phyloP scores from a whole-genome alignment of 2,113 vertebrate genomes.

The Leucopsar rothschildi region DNA sequence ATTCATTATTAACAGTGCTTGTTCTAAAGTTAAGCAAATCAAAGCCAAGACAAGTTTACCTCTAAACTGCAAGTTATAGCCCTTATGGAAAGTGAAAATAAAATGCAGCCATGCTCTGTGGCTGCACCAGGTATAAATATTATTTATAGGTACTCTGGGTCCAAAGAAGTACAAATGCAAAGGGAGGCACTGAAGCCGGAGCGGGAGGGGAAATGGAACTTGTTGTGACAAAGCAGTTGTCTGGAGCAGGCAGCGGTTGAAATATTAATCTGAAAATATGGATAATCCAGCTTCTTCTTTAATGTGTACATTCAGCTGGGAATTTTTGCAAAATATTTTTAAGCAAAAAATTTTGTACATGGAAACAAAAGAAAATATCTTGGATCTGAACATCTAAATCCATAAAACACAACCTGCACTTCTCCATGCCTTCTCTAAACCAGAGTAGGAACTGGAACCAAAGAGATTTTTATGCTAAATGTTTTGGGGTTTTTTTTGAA shows the following conservation, averaged over 20 bases:
- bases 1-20: neutral
- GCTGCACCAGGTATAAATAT: neutral
- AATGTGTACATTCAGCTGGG: neutral
- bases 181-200: accelerated
- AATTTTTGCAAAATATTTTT: neutral
- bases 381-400: neutral
- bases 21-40: neutral
- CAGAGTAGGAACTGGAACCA: neutral
- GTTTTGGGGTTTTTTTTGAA: accelerated
- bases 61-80: neutral
- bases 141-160: neutral
- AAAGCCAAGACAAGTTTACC: neutral
- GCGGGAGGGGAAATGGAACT: accelerated
- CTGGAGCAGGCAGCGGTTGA: neutral
- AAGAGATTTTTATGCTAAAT: neutral
- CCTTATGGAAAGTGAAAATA: neutral
- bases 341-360: neutral
- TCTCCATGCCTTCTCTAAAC: neutral
- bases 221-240: neutral
- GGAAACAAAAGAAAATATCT: neutral
- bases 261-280: neutral
- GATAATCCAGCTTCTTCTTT: neutral
- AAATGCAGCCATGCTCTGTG: neutral
- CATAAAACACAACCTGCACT: neutral
- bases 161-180: neutral